phyloP scores from a whole-genome alignment of 2,888 invertebrate genomes.

The Drosophila atroscutellata region DNA sequence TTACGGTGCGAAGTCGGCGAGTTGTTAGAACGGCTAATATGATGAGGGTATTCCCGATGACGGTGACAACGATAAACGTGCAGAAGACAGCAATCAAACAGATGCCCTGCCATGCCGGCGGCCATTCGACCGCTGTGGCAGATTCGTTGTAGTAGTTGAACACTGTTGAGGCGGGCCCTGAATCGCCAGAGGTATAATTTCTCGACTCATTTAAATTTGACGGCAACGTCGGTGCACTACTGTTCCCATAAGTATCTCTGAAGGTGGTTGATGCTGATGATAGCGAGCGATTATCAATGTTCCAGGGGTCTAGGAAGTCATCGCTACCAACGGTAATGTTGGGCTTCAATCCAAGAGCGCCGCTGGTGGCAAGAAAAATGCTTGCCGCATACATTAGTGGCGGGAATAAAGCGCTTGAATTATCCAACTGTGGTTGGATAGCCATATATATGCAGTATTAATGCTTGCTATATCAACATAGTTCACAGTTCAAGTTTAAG shows the following conservation, averaged over 20 bases:
- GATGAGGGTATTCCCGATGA: constrained; percentile 95
- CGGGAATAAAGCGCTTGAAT: constrained; percentile 47
- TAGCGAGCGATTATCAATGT: constrained; percentile 41
- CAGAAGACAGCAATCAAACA: constrained; percentile 88
- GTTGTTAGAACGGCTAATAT: constrained; percentile 95
- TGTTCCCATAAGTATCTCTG: constrained; percentile 3
- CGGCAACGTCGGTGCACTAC: constrained; percentile 16
- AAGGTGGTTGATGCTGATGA: constrained; percentile 28
- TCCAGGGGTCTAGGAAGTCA: constrained; percentile 54
- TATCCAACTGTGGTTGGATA: constrained; percentile 58
- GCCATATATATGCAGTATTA: constrained; percentile 65
- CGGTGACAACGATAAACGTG: constrained; percentile 89
- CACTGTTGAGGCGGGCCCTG: constrained; percentile 43
- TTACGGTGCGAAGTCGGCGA: constrained; percentile 94
- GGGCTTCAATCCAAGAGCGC: constrained; percentile 54
- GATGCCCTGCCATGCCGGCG: constrained; percentile 85
- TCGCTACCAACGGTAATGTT: constrained; percentile 67
- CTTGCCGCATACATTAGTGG: constrained; percentile 75
- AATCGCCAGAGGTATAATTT: constrained; percentile 31
- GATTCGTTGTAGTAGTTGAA: constrained; percentile 74
- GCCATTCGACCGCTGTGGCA: constrained; percentile 73
- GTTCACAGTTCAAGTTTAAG: constrained; percentile 16
- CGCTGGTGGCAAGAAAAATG: constrained; percentile 62
- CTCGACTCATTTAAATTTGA: constrained; percentile 44
- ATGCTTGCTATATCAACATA: constrained; percentile 34